Percentiles rank a stretch among this genome's conserved stretches.
Conservation (phyloP, 2,113 vertebrate species). For the Psephotus haematonotus region DNA sequence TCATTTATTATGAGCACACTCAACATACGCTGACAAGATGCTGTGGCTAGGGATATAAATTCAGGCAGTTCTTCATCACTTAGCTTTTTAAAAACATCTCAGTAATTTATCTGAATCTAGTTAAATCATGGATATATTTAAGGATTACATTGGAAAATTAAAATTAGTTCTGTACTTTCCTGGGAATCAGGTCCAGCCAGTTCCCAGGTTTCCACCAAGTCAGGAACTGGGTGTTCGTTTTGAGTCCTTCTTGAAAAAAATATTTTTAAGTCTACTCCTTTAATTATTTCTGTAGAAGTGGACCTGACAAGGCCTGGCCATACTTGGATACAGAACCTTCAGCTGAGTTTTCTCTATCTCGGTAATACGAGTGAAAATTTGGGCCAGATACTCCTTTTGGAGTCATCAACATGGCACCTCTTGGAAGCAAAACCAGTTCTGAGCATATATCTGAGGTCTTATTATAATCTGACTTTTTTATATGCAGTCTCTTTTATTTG, state of each 20-base stretch:
- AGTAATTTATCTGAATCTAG: not conserved
- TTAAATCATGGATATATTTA: not conserved
- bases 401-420: not conserved
- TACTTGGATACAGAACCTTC: not conserved
- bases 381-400: not conserved
- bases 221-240: not conserved
- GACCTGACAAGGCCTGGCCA: not conserved
- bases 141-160: not conserved
- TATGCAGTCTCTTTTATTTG: not conserved
- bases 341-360: not conserved
- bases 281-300: not conserved
- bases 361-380: not conserved
- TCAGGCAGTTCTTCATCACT: not conserved
- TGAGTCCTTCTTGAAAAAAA: conserved; percentile 14
- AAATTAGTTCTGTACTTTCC: not conserved
- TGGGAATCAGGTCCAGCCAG: not conserved
- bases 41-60: not conserved
- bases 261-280: conserved; percentile 3
- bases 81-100: not conserved
- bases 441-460: not conserved
- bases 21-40: not conserved
- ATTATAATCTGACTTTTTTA: not conserved
- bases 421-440: not conserved
- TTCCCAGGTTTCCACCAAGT: not conserved
- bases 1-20: not conserved